Conservation (phyloP, 2,113 vertebrate species). For the Manacus vitellinus region DNA sequence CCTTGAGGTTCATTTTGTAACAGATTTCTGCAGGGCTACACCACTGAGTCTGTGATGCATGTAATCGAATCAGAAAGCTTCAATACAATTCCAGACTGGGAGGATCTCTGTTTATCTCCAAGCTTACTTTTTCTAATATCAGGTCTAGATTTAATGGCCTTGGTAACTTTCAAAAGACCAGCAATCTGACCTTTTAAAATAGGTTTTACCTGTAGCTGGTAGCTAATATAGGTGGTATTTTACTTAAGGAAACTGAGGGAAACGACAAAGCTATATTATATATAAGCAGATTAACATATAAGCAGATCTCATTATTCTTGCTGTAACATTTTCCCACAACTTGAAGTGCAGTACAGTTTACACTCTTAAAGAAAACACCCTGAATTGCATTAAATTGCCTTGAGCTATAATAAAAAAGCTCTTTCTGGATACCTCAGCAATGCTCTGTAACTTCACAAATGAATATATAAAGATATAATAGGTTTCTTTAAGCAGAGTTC, state of each 20-base stretch:
- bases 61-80: conserved; percentile 66
- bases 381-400: neutral
- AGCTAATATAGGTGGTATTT: neutral
- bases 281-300: neutral
- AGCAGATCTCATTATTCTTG: neutral
- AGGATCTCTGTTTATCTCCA: conserved; percentile 49
- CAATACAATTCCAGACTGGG: conserved; percentile 54
- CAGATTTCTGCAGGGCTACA: conserved; percentile 62
- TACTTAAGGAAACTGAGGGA: neutral
- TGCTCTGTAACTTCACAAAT: neutral
- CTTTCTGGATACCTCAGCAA: neutral
- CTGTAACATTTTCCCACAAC: neutral
- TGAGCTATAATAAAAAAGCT: neutral
- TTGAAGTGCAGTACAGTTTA: neutral
- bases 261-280: neutral
- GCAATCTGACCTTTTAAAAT: neutral
- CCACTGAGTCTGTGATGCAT: conserved; percentile 65
- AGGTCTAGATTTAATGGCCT: conserved; percentile 4
- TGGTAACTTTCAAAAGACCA: conserved; percentile 4
- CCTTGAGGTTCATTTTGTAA: conserved; percentile 60
- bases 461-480: neutral
- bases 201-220: conserved; percentile 2
- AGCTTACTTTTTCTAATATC: conserved; percentile 33
- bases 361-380: neutral
- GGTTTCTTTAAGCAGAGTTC: neutral